Conservation (phyloP, 1,140 invertebrate genomes). For the Lepeophtheirus salmonis region DNA sequence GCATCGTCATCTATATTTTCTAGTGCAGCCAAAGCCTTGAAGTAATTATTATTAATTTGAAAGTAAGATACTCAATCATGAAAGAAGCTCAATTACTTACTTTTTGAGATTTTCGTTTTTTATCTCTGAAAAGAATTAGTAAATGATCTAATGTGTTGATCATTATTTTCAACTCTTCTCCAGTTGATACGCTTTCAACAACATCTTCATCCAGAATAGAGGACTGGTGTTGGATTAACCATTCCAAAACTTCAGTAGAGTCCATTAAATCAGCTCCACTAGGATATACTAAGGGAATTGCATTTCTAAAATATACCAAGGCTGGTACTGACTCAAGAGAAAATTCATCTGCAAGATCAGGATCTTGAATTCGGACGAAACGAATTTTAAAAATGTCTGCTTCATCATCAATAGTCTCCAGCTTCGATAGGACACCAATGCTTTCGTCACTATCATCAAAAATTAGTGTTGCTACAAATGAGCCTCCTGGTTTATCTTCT, state of each 20-base stretch:
- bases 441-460: conserved; percentile 30
- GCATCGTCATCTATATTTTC: conserved; percentile 85
- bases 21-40: conserved; percentile 54
- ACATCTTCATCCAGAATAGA: conserved; percentile 88
- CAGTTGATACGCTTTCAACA: conserved; percentile 67
- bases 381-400: conserved; percentile 84
- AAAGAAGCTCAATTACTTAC: no score
- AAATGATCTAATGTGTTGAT: conserved; percentile 70
- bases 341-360: conserved; percentile 74
- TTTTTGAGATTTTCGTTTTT: conserved; percentile 1
- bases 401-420: conserved; percentile 87
- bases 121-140: conserved; percentile 72
- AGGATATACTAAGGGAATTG: conserved; percentile 40
- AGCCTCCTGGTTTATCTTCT: conserved; percentile 43
- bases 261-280: conserved; percentile 59
- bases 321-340: conserved; percentile 47
- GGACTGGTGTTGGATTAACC: conserved; percentile 58
- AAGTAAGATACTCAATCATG: not conserved
- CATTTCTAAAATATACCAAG: conserved; percentile 46
- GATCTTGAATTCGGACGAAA: conserved; percentile 83
- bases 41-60: no score
- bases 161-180: conserved; percentile 72
- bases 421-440: conserved; percentile 27
- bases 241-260: conserved; percentile 70
- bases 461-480: conserved; percentile 72